Evolutionary conservation across 1,140 invertebrate genomes (phyloP).

Genomic region (Drosophila equinoxialis): DNA sequence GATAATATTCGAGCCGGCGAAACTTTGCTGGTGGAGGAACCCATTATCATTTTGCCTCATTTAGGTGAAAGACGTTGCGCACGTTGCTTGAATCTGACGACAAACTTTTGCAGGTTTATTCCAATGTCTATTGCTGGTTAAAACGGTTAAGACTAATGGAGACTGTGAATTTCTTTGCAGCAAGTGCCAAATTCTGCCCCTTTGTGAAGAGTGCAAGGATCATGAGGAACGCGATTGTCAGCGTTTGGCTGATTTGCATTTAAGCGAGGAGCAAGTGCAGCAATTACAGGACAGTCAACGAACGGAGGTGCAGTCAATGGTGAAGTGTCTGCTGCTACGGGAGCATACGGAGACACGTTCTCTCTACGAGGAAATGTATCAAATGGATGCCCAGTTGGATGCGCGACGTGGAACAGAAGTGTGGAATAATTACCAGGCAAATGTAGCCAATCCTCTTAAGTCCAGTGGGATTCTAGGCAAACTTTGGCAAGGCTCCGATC

Average conservation of each 20-base stretch:
- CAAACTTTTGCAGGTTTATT: conserved; percentile 81
- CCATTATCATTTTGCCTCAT: conserved; percentile 88
- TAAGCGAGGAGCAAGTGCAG: conserved; percentile 41
- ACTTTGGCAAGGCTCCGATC: conserved; percentile 59
- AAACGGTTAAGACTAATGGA: conserved; percentile 17
- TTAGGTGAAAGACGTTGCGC: conserved; percentile 82
- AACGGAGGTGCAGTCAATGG: conserved; percentile 40
- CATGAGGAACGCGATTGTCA: conserved; percentile 81
- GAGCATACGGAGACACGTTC: conserved; percentile 85
- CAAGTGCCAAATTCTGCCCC: conserved; percentile 88
- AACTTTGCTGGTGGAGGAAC: conserved; percentile 87
- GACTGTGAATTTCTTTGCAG: conserved; percentile 31
- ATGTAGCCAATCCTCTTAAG: conserved; percentile 83
- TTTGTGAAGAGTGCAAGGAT: conserved; percentile 86
- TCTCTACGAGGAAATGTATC: conserved; percentile 85
- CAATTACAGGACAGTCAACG: conserved; percentile 41
- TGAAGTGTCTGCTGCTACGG: conserved; percentile 83
- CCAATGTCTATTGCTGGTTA: not conserved
- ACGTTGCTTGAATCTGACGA: conserved; percentile 57
- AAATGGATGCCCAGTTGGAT: conserved; percentile 86
- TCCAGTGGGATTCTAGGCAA: conserved; percentile 49
- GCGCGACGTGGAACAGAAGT: conserved; percentile 84
- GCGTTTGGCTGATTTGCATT: conserved; percentile 38
- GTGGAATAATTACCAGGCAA: conserved; percentile 85
- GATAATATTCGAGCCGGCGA: conserved; percentile 87